Evolutionary conservation across 2,113 vertebrate species (phyloP).

Genomic region (Oryctolagus cuniculus): mOryCun1.1 NC_091447.1:69309501-69310000

Average conservation of each 20-base stretch:
- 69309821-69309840: rapidly evolving
- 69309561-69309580: no score
- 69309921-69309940: no score
- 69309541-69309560: no score
- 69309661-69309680: not conserved
- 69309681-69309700: not conserved
- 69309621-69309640: not conserved
- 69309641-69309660: not conserved
- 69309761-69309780: no score
- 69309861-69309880: not conserved
- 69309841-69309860: not conserved
- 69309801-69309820: not conserved
- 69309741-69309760: no score
- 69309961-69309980: no score
- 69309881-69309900: no score
- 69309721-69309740: not conserved
- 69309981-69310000: no score
- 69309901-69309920: no score
- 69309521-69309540: no score
- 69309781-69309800: not conserved
- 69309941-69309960: no score
- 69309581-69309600: not conserved
- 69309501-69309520: no score
- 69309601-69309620: not conserved
- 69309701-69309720: not conserved